Conservation (phyloP, 1,140 invertebrate genomes). For the Homarus americanus region DNA sequence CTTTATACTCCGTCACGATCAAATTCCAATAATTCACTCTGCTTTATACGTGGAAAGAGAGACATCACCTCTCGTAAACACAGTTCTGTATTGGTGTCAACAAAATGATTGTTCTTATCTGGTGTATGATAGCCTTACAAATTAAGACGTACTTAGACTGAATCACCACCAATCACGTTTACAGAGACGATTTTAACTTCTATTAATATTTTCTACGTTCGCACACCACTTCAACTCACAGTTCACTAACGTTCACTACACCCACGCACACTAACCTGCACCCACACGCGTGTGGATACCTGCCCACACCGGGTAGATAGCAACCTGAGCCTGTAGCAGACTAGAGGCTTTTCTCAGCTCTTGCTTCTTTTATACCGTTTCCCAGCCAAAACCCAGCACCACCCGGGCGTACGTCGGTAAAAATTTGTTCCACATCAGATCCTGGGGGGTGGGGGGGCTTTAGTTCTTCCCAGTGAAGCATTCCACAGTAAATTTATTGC, state of each 20-base stretch:
- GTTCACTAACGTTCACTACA: not conserved
- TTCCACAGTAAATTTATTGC: conserved; percentile 8
- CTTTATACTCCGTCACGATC: too few relatives aligned
- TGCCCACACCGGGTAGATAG: conserved; percentile 21
- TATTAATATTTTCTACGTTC: too few relatives aligned
- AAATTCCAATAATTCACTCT: too few relatives aligned
- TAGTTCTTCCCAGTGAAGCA: conserved; percentile 3
- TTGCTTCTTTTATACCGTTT: conserved; percentile 28
- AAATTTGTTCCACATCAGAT: conserved; percentile 33
- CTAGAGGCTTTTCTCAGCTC: conserved; percentile 42
- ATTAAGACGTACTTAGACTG: too few relatives aligned
- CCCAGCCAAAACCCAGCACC: conserved; percentile 37
- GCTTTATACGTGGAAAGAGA: too few relatives aligned
- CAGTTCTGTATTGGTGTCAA: too few relatives aligned
- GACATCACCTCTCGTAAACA: too few relatives aligned
- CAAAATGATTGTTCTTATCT: too few relatives aligned
- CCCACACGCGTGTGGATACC: conserved; percentile 9
- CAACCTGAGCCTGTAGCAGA: conserved; percentile 40
- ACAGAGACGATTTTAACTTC: too few relatives aligned
- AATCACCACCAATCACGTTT: too few relatives aligned
- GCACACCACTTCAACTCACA: too few relatives aligned
- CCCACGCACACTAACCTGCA: conserved; percentile 30
- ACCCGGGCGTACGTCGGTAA: conserved; percentile 21
- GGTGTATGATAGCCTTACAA: too few relatives aligned
- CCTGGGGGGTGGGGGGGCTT: conserved; percentile 15